Conservation (phyloP, 2,113 vertebrate genomes). For the Cygnus buccinator region DNA sequence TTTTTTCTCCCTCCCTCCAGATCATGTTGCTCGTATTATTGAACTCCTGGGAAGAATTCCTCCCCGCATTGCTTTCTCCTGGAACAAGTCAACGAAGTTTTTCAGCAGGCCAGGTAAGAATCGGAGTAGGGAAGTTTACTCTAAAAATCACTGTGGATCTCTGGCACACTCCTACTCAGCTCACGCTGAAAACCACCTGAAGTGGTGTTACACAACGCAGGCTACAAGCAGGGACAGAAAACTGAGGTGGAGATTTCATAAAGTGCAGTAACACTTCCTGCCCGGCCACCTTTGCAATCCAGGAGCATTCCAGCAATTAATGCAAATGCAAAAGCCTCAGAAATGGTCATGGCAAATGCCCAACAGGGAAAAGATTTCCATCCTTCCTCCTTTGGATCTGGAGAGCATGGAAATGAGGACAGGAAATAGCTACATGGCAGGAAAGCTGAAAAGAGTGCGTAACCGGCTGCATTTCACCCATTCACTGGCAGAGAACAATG, state of each 20-base stretch:
- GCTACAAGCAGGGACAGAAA: background rate
- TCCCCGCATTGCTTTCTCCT: constrained; percentile 75
- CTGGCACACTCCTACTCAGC: background rate
- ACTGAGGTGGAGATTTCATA: background rate
- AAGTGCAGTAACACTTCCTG: background rate
- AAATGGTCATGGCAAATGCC: background rate
- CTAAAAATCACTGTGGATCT: background rate
- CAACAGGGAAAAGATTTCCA: background rate
- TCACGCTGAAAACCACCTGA: background rate
- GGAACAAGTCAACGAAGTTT: constrained; percentile 82
- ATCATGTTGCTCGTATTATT: constrained; percentile 85
- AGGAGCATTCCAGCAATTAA: background rate
- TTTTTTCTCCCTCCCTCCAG: constrained; percentile 59
- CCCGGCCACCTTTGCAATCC: background rate
- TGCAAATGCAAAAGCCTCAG: background rate
- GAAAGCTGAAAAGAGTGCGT: background rate
- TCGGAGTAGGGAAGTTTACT: background rate
- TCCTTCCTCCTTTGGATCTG: background rate
- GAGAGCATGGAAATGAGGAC: background rate
- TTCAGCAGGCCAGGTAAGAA: constrained; percentile 83
- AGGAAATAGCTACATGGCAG: background rate
- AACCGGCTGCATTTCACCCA: background rate
- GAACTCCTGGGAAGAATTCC: constrained; percentile 87
- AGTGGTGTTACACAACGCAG: background rate
- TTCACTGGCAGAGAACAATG: background rate